Percentiles rank a stretch among this genome's conserved stretches.
These are phyloP conservation scores for Crossocerus cetratus DNA, from an alignment of 2,888 invertebrate species.

Conservation along the genomic window DNA sequence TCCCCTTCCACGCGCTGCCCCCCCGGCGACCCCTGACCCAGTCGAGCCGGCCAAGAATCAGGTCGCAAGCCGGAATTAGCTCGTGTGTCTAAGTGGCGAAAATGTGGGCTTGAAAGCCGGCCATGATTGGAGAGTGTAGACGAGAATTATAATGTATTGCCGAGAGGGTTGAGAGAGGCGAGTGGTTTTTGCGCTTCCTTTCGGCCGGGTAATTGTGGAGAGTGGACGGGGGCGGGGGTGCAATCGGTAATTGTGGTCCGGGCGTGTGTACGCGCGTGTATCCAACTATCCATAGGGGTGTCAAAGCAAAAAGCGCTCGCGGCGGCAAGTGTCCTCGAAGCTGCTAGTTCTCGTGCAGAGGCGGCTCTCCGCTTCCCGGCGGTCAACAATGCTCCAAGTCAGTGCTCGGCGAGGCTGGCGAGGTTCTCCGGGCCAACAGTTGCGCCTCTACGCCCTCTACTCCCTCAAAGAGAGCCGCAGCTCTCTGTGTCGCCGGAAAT, in stretches of 20 bases:
- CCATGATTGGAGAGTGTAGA: conserved; percentile 1
- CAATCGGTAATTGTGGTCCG: conserved; percentile 44
- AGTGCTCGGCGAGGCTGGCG: conserved; percentile 16
- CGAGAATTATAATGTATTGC: conserved; percentile 18
- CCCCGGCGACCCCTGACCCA: neutral
- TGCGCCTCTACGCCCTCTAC: conserved; percentile 8
- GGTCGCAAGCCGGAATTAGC: no score
- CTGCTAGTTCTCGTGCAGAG: conserved; percentile 7
- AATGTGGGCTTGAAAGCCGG: conserved; percentile 14
- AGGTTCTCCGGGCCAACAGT: conserved; percentile 38
- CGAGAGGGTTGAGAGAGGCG: conserved; percentile 18
- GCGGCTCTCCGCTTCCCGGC: conserved; percentile 31
- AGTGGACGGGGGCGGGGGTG: conserved; percentile 14
- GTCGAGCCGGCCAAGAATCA: no score
- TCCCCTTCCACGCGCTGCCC: no score
- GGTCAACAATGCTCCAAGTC: conserved; percentile 41
- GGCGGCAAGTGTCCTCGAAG: conserved; percentile 1
- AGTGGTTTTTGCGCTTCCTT: conserved; percentile 35
- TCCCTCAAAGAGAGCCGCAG: neutral
- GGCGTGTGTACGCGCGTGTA: conserved; percentile 18
- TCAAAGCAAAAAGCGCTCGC: conserved; percentile 23
- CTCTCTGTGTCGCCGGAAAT: neutral
- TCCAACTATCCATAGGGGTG: conserved; percentile 24
- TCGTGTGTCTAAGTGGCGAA: neutral
- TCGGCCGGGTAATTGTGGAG: conserved; percentile 38